These are phyloP conservation scores for Paracentrotus lividus DNA, from an alignment of 53 echinoderm and acorn worm species.

Conservation along the genomic window DNA sequence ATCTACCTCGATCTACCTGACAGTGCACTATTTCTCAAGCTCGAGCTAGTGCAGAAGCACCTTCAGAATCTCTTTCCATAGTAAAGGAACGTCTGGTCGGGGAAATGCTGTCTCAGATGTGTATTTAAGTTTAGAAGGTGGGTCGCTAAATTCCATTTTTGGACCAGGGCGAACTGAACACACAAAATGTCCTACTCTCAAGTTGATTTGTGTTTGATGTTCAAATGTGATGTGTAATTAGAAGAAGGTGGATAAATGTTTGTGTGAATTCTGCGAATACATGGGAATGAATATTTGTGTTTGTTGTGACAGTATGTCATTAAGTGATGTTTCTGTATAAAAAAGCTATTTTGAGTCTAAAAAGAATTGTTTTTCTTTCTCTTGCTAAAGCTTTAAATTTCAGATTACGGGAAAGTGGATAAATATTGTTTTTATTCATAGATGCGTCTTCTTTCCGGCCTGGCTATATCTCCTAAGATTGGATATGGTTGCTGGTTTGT, in stretches of 20 bases:
- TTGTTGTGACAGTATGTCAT: not conserved
- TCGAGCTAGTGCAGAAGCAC: too few relatives aligned
- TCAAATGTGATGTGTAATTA: not conserved
- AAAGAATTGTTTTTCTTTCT: not conserved
- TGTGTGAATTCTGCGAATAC: not conserved
- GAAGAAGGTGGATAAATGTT: constrained; percentile 34
- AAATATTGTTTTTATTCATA: not conserved
- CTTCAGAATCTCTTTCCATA: too few relatives aligned
- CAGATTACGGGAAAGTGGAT: not conserved
- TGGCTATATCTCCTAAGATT: not conserved
- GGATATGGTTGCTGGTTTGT: not conserved
- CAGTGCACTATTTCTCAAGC: too few relatives aligned
- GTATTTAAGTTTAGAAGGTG: not conserved
- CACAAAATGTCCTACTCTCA: not conserved
- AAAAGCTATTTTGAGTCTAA: not conserved
- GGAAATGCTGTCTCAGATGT: not conserved
- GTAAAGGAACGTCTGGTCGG: not conserved
- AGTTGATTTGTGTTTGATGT: not conserved
- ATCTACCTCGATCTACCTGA: too few relatives aligned
- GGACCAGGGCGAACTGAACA: not conserved
- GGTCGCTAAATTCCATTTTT: not conserved
- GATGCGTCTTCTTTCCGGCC: not conserved
- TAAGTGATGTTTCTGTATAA: not conserved
- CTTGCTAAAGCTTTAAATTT: not conserved
- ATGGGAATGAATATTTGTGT: not conserved